Percentiles rank a stretch among this genome's conserved stretches.
Evolutionary conservation across 2,113 vertebrate species (phyloP).

Genomic region (Sander lucioperca): DNA sequence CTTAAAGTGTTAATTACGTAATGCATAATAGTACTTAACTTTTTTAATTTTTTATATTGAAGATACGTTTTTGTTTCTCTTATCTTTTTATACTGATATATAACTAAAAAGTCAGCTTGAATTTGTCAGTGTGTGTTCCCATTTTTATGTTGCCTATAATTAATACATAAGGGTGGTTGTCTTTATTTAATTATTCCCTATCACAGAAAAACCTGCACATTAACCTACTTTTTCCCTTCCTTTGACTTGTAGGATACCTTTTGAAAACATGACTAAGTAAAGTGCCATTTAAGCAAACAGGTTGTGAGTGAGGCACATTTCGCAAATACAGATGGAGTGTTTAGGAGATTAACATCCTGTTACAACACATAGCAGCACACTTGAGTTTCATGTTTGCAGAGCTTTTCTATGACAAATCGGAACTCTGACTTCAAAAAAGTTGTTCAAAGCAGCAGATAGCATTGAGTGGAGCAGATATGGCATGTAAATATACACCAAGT

Average conservation of each 20-base stretch:
- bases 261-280: constrained; percentile 46
- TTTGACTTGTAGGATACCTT: constrained; percentile 40
- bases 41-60: neutral
- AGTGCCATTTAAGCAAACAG: constrained; percentile 66
- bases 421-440: constrained; percentile 68
- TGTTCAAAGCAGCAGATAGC: constrained; percentile 62
- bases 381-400: constrained; percentile 68
- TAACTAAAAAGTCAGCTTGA: neutral
- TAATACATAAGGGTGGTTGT: neutral
- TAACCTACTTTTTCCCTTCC: constrained; percentile 30
- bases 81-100: neutral
- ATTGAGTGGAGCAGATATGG: constrained; percentile 52
- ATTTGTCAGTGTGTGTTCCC: neutral
- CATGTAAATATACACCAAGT: constrained; percentile 55
- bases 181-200: neutral
- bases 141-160: neutral
- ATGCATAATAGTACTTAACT: neutral
- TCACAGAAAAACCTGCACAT: constrained; percentile 14
- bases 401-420: constrained; percentile 64
- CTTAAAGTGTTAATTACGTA: neutral
- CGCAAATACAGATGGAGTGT: constrained; percentile 78
- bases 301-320: constrained; percentile 65
- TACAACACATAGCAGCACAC: constrained; percentile 66
- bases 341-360: constrained; percentile 76
- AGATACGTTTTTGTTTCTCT: neutral